Conservation (phyloP, 1,140 invertebrate genomes). For the Magallana ariakensis region DNA sequence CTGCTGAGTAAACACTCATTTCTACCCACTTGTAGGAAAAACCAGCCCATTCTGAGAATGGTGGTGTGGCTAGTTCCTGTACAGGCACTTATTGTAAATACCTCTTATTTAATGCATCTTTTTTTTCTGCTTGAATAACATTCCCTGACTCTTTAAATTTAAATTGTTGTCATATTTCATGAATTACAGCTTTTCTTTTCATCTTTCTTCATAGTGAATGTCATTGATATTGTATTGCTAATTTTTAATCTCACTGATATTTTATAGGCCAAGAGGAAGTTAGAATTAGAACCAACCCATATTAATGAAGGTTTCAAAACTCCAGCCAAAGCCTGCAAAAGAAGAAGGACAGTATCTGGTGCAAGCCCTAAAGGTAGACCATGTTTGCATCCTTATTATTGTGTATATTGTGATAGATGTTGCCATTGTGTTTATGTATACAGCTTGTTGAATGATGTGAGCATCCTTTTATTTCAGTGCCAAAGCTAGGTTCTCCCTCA, state of each 20-base stretch:
- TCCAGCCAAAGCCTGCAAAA: slow-evolving; percentile 70
- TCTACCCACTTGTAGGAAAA: background rate
- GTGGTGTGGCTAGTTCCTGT: background rate
- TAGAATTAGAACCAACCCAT: slow-evolving; percentile 71
- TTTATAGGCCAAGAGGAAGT: slow-evolving; percentile 72
- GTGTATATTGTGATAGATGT: background rate
- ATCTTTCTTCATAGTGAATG: too few species aligned
- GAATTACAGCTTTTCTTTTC: too few species aligned
- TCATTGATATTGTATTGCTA: too few species aligned
- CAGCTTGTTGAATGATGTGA: too few species aligned
- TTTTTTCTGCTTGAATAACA: too few species aligned
- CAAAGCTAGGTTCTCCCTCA: slow-evolving; percentile 67
- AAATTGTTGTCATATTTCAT: too few species aligned
- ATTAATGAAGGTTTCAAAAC: slow-evolving; percentile 74
- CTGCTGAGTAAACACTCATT: background rate
- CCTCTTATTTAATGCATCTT: too few species aligned
- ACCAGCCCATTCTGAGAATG: background rate
- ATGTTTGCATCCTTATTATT: too few species aligned
- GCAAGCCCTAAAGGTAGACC: slow-evolving; percentile 67
- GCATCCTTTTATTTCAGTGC: slow-evolving; percentile 67
- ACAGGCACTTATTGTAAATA: background rate
- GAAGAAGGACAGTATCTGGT: slow-evolving; percentile 65
- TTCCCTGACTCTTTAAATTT: too few species aligned
- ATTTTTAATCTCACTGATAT: background rate
- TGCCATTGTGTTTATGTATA: background rate